Percentiles rank a stretch among this genome's conserved stretches.
Conservation (phyloP, 2,797 vertebrate genomes). For the Nannoperca australis region DNA sequence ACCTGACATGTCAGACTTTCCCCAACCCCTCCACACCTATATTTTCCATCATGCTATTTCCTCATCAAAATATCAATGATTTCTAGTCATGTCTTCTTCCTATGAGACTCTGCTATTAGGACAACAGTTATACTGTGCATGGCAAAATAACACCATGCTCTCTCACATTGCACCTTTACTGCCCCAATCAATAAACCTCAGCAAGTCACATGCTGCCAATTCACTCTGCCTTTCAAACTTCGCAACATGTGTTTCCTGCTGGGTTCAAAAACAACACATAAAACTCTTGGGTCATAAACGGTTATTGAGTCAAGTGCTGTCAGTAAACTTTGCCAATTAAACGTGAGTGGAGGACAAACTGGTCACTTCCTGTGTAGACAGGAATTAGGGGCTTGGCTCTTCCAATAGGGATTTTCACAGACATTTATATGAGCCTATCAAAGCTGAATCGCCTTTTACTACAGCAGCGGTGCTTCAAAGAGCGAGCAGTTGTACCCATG, state of each 20-base stretch:
- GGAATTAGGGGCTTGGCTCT: constrained; percentile 37
- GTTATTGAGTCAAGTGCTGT: constrained; percentile 71
- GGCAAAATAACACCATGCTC: constrained; percentile 34
- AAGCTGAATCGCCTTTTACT: constrained; percentile 68
- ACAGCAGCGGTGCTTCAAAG: constrained; percentile 61
- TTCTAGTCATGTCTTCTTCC: constrained; percentile 1
- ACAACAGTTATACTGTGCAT: constrained; percentile 15
- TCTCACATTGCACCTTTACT: constrained; percentile 47
- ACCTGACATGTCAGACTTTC: not conserved
- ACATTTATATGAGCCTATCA: constrained; percentile 70
- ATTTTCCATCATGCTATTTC: constrained; percentile 6
- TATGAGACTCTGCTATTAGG: not conserved
- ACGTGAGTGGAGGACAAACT: constrained; percentile 65
- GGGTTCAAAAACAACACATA: constrained; percentile 75
- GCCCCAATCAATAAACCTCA: constrained; percentile 61
- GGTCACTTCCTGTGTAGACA: constrained; percentile 67
- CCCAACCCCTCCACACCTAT: not conserved
- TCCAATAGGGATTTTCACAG: constrained; percentile 57
- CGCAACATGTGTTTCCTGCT: constrained; percentile 58
- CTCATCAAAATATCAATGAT: constrained; percentile 16
- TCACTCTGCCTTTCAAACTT: constrained; percentile 53
- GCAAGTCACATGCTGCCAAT: constrained; percentile 57
- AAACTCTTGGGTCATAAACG: constrained; percentile 67
- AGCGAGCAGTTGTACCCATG: constrained; percentile 50
- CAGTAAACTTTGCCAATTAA: constrained; percentile 73